A percentile compares a stretch with the other conserved stretches of the same genome.
Evolutionary conservation across 53 echinoderm and acorn worm genomes (phyloP).

Genomic region (Arbacia lixula): DNA sequence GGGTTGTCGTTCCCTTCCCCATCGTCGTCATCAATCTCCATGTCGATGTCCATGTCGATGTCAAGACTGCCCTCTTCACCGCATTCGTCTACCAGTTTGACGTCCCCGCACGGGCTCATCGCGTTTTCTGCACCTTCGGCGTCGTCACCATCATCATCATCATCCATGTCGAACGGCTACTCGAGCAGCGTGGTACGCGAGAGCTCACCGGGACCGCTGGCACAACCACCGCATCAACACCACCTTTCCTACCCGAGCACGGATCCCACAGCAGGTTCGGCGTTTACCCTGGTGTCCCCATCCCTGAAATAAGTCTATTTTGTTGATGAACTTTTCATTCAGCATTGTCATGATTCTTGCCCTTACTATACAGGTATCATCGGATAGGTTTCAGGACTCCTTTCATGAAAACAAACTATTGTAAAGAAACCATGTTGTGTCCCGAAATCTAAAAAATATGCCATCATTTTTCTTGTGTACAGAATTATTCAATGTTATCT

Average conservation of each 20-base stretch:
- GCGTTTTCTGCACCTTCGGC: background rate
- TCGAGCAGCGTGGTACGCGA: background rate
- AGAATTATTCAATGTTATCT: no score
- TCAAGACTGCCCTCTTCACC: slow-evolving; percentile 13
- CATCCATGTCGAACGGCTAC: background rate
- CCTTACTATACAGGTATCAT: no score
- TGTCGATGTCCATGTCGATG: slow-evolving; percentile 35
- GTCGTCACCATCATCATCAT: background rate
- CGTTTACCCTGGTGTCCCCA: slow-evolving; percentile 34
- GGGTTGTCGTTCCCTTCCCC: slow-evolving; percentile 46
- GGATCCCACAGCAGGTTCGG: slow-evolving; percentile 22
- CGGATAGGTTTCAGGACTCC: no score
- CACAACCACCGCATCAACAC: background rate
- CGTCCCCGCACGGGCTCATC: slow-evolving; percentile 2
- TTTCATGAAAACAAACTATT: no score
- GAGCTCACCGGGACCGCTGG: background rate
- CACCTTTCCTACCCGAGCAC: background rate
- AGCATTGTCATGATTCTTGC: slow-evolving; percentile 11
- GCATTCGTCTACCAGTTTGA: slow-evolving; percentile 2
- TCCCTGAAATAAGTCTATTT: slow-evolving; percentile 17
- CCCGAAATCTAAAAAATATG: no score
- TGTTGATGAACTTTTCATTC: background rate
- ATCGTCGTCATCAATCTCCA: slow-evolving; percentile 45
- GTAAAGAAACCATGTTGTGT: no score
- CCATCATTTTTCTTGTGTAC: no score